Conservation (phyloP, 2,888 invertebrate species). For the Podotricha telesiphe region DNA sequence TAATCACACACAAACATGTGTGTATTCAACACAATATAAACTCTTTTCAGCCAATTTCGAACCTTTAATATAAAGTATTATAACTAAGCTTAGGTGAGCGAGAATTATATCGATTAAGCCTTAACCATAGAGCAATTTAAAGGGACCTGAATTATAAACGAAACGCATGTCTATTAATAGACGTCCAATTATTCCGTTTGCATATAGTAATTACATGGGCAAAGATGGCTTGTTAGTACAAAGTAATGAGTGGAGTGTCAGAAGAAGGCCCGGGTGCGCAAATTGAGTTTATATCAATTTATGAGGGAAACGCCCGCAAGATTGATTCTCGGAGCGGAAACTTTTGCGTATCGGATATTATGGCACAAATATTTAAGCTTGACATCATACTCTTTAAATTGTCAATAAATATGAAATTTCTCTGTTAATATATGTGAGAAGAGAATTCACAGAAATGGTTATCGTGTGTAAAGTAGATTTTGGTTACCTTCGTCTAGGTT, state of each 20-base stretch:
- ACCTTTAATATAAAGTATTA: neutral
- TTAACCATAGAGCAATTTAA: constrained; percentile 2
- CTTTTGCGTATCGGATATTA: constrained; percentile 39
- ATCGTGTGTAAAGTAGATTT: too few relatives aligned
- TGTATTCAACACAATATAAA: neutral
- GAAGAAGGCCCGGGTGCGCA: constrained; percentile 44
- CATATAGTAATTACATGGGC: constrained; percentile 22
- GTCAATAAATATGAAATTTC: constrained; percentile 9
- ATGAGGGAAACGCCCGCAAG: constrained; percentile 49
- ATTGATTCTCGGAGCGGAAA: constrained; percentile 51
- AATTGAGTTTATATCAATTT: constrained; percentile 70
- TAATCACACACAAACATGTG: too few relatives aligned
- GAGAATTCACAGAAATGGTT: too few relatives aligned
- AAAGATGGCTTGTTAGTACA: constrained; percentile 30
- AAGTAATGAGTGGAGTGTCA: constrained; percentile 42
- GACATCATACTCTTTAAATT: constrained; percentile 1
- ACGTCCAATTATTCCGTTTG: constrained; percentile 9
- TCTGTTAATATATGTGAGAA: neutral
- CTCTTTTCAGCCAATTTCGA: neutral
- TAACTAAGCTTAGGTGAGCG: neutral
- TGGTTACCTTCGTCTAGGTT: too few relatives aligned
- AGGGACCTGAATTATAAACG: constrained; percentile 15
- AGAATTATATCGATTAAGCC: constrained; percentile 7
- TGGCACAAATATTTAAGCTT: constrained; percentile 36
- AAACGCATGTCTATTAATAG: neutral